Conservation (phyloP, 2,888 invertebrate species). For the Drosophila neotestacea region DNA sequence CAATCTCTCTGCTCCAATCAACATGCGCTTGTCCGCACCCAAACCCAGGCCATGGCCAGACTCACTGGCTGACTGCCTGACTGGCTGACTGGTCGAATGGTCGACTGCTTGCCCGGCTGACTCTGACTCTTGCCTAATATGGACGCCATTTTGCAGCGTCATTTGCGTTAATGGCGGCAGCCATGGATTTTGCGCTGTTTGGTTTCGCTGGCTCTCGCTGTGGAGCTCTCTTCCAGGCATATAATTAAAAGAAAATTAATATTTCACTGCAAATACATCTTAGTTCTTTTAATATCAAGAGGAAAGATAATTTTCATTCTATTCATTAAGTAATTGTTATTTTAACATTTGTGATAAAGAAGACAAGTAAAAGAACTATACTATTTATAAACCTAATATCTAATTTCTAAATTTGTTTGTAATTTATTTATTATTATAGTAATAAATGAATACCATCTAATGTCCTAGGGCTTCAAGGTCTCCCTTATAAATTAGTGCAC, state of each 20-base stretch:
- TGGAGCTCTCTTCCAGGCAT: conserved; percentile 23
- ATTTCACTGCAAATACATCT: neutral
- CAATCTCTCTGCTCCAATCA: conserved; percentile 78
- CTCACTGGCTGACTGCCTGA: conserved; percentile 42
- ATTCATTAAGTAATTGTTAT: neutral
- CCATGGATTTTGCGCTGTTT: conserved; percentile 45
- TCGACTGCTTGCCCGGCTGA: neutral
- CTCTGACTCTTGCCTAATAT: conserved; percentile 69
- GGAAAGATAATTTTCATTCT: neutral
- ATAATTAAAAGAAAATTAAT: conserved; percentile 64
- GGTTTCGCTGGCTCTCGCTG: conserved; percentile 23
- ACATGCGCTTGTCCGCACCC: conserved; percentile 72
- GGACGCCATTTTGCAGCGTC: conserved; percentile 78
- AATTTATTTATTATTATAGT: too few species aligned
- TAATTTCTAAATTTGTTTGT: too few species aligned
- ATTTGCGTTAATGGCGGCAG: conserved; percentile 77
- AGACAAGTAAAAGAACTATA: neutral
- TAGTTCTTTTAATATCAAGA: neutral
- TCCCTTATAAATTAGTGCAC: too few species aligned
- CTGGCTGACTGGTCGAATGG: conserved; percentile 29
- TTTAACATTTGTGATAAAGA: neutral
- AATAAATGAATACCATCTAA: too few species aligned
- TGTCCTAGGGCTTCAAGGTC: too few species aligned
- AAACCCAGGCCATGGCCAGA: conserved; percentile 46
- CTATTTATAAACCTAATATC: too few species aligned